Evolutionary conservation across 2,888 invertebrate genomes (phyloP).

Genomic region (Stomorhina lunata): DNA sequence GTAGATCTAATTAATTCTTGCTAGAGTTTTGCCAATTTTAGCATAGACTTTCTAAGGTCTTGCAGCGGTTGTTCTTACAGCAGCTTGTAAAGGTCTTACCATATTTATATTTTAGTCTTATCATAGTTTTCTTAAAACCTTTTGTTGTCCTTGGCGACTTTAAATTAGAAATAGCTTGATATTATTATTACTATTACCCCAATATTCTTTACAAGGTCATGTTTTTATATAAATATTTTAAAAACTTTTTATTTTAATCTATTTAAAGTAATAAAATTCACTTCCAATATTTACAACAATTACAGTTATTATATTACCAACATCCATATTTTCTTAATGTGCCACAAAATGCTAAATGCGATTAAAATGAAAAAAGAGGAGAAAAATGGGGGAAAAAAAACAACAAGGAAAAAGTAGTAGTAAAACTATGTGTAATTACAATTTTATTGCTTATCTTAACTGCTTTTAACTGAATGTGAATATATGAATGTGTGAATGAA

Average conservation of each 20-base stretch:
- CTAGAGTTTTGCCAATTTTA: too few relatives aligned
- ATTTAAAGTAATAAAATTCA: constrained; percentile 30
- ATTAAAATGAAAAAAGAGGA: constrained; percentile 28
- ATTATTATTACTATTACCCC: too few relatives aligned
- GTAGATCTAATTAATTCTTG: too few relatives aligned
- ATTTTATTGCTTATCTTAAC: constrained; percentile 66
- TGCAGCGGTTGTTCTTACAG: too few relatives aligned
- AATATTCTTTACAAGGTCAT: constrained; percentile 28
- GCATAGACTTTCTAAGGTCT: too few relatives aligned
- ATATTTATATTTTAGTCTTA: too few relatives aligned
- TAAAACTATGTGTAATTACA: constrained; percentile 63
- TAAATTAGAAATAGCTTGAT: too few relatives aligned
- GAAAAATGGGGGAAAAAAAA: background rate
- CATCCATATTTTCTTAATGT: constrained; percentile 64
- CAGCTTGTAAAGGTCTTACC: too few relatives aligned
- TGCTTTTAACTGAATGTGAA: constrained; percentile 32
- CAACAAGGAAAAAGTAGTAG: background rate
- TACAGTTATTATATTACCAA: constrained; percentile 31
- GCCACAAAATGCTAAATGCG: constrained; percentile 55
- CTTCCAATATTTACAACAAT: constrained; percentile 46
- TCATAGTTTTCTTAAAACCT: too few relatives aligned
- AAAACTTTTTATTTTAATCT: constrained; percentile 7
- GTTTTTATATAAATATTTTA: background rate
- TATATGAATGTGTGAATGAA: background rate
- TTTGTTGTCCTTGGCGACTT: too few relatives aligned